Evolutionary conservation across 2,113 vertebrate species (phyloP).

Genomic region (Acanthochromis polyacanthus): DNA sequence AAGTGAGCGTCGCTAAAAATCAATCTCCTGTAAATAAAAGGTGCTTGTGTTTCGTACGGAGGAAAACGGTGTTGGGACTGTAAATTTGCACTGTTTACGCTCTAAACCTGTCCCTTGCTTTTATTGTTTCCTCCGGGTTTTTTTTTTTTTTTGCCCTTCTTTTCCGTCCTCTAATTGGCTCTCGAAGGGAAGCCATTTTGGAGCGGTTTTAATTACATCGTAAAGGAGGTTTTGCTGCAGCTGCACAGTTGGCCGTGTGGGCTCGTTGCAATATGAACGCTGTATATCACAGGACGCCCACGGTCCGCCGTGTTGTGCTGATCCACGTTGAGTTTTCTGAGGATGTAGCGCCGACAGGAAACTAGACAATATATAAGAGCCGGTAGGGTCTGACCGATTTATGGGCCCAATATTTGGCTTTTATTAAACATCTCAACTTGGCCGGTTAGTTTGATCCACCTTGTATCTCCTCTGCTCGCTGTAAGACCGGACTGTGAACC

Average conservation of each 20-base stretch:
- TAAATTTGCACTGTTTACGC: constrained; percentile 54
- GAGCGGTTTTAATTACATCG: constrained; percentile 60
- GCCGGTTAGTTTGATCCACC: neutral
- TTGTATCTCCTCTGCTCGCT: neutral
- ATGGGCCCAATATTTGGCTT: constrained; percentile 8
- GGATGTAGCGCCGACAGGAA: neutral
- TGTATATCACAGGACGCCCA: constrained; percentile 23
- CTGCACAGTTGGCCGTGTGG: constrained; percentile 46
- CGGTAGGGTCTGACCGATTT: neutral
- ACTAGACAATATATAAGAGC: neutral
- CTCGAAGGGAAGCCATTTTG: constrained; percentile 48
- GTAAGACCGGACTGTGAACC: no score
- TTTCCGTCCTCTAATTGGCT: constrained; percentile 61
- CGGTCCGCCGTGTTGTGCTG: neutral
- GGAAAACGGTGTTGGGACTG: neutral
- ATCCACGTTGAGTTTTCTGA: neutral
- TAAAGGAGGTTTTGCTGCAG: constrained; percentile 59
- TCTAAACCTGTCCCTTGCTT: constrained; percentile 43
- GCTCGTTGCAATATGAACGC: constrained; percentile 33
- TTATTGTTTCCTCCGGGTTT: constrained; percentile 34
- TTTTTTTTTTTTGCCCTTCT: constrained; percentile 26
- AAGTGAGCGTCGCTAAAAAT: constrained; percentile 26
- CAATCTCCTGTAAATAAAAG: constrained; percentile 45
- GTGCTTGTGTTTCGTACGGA: constrained; percentile 1
- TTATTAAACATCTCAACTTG: constrained; percentile 13